phyloP scores from a whole-genome alignment of 2,888 invertebrate species.

The Micoletzkya japonica region DNA sequence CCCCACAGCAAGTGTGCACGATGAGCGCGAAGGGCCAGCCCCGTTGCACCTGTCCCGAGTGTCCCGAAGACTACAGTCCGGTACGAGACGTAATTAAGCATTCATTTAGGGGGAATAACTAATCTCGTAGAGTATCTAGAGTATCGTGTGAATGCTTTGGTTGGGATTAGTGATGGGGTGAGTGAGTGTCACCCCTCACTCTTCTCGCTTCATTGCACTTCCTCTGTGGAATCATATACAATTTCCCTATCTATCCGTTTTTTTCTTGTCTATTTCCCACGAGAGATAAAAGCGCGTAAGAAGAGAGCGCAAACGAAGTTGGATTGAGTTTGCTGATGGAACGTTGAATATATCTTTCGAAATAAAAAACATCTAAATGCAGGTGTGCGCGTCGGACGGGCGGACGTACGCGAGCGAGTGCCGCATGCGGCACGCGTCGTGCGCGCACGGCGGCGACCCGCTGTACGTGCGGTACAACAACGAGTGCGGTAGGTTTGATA shows the following conservation, averaged over 20 bases:
- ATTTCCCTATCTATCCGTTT: too few species aligned
- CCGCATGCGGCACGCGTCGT: slow-evolving; percentile 78
- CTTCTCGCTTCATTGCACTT: too few species aligned
- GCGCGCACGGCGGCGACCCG: slow-evolving; percentile 65
- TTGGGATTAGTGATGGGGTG: too few species aligned
- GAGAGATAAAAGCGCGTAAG: not conserved
- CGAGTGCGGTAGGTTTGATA: slow-evolving; percentile 7
- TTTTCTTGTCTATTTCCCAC: too few species aligned
- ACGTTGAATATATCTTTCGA: not conserved
- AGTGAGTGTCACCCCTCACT: too few species aligned
- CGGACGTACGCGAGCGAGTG: slow-evolving; percentile 78
- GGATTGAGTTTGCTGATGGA: too few species aligned
- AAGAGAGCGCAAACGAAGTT: not conserved
- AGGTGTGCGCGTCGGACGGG: slow-evolving; percentile 71
- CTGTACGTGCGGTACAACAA: slow-evolving; percentile 21
- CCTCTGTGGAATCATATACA: too few species aligned
- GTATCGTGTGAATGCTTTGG: too few species aligned
- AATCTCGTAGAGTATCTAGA: too few species aligned
- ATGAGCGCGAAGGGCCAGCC: slow-evolving; percentile 34
- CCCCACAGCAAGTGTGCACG: slow-evolving; percentile 46
- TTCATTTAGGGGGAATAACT: not conserved
- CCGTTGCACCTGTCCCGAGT: slow-evolving; percentile 79
- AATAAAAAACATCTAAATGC: slow-evolving; percentile 70
- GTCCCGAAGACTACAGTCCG: slow-evolving; percentile 69
- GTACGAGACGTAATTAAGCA: slow-evolving; percentile 33